phyloP scores from a whole-genome alignment of 2,888 invertebrate genomes.

The Leistus spinibarbis region DNA sequence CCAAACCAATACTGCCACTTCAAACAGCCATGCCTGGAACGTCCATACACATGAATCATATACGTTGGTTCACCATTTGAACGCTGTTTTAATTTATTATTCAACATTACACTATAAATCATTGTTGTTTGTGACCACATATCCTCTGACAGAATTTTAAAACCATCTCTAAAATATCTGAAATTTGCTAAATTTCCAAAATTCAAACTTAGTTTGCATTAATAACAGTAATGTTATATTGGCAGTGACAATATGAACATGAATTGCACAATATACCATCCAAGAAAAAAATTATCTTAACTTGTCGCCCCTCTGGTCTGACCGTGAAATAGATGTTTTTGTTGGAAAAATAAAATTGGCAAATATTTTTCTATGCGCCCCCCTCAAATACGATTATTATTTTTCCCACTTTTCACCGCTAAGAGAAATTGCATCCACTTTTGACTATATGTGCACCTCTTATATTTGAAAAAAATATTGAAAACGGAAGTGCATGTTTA shows the following conservation, averaged over 20 bases:
- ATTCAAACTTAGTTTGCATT: too few species aligned
- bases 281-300: background rate
- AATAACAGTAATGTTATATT: too few species aligned
- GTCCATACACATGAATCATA: background rate
- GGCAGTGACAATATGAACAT: background rate
- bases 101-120: too few species aligned
- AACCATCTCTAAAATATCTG: too few species aligned
- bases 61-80: background rate
- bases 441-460: too few species aligned
- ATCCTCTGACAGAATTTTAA: too few species aligned
- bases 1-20: constrained; percentile 34
- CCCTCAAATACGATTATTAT: constrained; percentile 27
- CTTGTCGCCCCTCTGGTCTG: constrained; percentile 17
- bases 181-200: too few species aligned
- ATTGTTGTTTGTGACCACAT: background rate
- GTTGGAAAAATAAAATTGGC: constrained; percentile 26
- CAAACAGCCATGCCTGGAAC: background rate
- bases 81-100: too few species aligned
- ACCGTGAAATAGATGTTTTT: constrained; percentile 35
- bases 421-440: constrained; percentile 2
- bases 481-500: too few species aligned
- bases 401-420: background rate
- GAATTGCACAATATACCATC: background rate
- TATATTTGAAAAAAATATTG: too few species aligned
- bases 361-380: constrained; percentile 27